Evolutionary conservation across 1,140 invertebrate species (phyloP).

Genomic region (Drosophila eugracilis): DNA sequence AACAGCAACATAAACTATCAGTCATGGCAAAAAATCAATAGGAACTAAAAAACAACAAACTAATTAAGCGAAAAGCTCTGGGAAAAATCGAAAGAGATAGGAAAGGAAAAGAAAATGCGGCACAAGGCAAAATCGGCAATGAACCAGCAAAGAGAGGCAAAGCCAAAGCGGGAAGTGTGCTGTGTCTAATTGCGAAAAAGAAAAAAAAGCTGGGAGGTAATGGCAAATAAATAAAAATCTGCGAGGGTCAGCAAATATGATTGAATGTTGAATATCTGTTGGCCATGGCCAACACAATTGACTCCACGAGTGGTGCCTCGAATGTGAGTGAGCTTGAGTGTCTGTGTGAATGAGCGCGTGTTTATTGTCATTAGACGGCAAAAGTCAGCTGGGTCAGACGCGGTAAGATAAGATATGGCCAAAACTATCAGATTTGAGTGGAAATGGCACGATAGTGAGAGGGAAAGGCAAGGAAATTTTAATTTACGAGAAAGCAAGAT

Average conservation of each 20-base stretch:
- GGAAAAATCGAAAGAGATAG: slow-evolving; percentile 35
- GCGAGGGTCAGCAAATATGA: slow-evolving; percentile 57
- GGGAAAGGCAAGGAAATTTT: slow-evolving; percentile 20
- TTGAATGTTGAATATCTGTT: slow-evolving; percentile 48
- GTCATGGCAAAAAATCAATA: slow-evolving; percentile 34
- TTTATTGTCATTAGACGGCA: slow-evolving; percentile 32
- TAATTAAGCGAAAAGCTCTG: slow-evolving; percentile 64
- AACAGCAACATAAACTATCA: slow-evolving; percentile 5
- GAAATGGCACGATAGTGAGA: slow-evolving; percentile 14
- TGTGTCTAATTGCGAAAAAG: slow-evolving; percentile 34
- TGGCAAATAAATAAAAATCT: slow-evolving; percentile 28
- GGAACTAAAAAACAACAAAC: slow-evolving; percentile 38
- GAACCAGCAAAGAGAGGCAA: slow-evolving; percentile 13
- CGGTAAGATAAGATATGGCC: slow-evolving; percentile 26
- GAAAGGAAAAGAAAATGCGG: slow-evolving; percentile 10
- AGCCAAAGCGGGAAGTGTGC: slow-evolving; percentile 7
- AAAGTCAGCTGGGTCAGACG: slow-evolving; percentile 33
- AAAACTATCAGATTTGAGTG: slow-evolving; percentile 7
- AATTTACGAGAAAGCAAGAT: slow-evolving; percentile 5
- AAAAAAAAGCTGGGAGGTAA: slow-evolving; percentile 6
- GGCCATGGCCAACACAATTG: slow-evolving; percentile 49
- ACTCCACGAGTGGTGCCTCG: slow-evolving; percentile 30
- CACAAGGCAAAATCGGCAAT: slow-evolving; percentile 23
- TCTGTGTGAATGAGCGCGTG: slow-evolving; percentile 30
- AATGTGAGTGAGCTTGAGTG: background rate